phyloP scores from a whole-genome alignment of 2,888 invertebrate genomes.

The Acanthacorydalis orientalis region DNA sequence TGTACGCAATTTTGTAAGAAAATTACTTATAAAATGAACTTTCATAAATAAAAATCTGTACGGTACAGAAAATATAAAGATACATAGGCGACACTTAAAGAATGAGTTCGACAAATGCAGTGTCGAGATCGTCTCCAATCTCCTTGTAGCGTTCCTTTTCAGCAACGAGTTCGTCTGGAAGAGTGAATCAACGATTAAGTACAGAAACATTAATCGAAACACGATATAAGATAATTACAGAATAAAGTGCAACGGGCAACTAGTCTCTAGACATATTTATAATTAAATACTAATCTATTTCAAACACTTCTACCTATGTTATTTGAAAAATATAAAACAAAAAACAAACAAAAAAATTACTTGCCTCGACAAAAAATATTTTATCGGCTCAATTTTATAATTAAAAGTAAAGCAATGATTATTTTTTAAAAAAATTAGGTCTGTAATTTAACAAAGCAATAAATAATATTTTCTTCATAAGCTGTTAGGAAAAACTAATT shows the following conservation, averaged over 20 bases:
- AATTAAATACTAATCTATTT: not conserved
- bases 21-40: too few relatives aligned
- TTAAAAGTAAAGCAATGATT: not conserved
- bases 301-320: not conserved
- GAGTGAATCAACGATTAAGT: not conserved
- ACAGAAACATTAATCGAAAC: not conserved
- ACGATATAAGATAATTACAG: not conserved
- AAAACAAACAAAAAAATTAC: constrained; percentile 7
- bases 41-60: not conserved
- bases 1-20: too few relatives aligned
- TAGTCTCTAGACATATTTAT: not conserved
- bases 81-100: constrained; percentile 23
- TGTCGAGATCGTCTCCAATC: constrained; percentile 99
- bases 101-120: constrained; percentile 91
- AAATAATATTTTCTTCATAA: not conserved
- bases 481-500: not conserved
- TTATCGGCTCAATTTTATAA: constrained; percentile 1
- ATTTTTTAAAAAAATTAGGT: not conserved
- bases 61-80: too few relatives aligned
- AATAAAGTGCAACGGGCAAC: not conserved
- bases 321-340: constrained; percentile 4
- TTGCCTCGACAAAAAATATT: constrained; percentile 8
- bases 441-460: constrained; percentile 1
- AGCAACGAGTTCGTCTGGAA: constrained; percentile 82
- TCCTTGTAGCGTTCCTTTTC: constrained; percentile 99